A percentile compares a stretch with the other conserved stretches of the same genome.
These are phyloP conservation scores for Phocoena phocoena DNA, from an alignment of 2,113 vertebrate genomes.

Conservation along the genomic window DNA sequence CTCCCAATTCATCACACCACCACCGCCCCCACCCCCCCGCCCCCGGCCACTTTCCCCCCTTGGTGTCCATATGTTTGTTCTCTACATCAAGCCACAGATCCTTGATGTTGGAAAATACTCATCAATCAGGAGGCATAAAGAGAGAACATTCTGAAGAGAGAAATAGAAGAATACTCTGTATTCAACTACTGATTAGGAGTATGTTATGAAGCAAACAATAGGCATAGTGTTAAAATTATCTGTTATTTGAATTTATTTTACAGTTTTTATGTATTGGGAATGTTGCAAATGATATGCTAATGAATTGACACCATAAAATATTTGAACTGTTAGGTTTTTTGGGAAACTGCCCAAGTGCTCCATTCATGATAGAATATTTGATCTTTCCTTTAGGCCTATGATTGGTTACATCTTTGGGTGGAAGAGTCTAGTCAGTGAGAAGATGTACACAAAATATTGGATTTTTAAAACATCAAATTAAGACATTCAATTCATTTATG, in stretches of 20 bases:
- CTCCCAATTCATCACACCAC: too few species aligned
- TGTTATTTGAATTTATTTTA: slow-evolving; percentile 46
- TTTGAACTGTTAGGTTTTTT: slow-evolving; percentile 38
- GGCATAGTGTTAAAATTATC: not conserved
- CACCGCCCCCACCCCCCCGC: too few species aligned
- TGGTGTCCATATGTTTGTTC: too few species aligned
- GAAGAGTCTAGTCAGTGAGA: slow-evolving; percentile 5
- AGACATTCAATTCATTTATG: not conserved
- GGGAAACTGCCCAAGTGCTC: not conserved
- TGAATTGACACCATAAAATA: not conserved
- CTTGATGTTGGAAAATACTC: slow-evolving; percentile 47
- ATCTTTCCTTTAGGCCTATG: slow-evolving; percentile 1
- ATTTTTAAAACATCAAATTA: slow-evolving; percentile 35
- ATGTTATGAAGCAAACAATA: not conserved
- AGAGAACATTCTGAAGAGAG: not conserved
- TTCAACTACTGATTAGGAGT: not conserved
- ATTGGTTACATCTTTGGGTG: not conserved
- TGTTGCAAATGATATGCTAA: slow-evolving; percentile 9
- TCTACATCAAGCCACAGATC: not conserved
- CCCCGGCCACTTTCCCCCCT: too few species aligned
- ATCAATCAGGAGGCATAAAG: not conserved
- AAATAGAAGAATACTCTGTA: slow-evolving; percentile 15
- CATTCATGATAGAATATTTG: slow-evolving; percentile 3
- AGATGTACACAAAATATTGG: not conserved
- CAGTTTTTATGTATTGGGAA: not conserved